These are phyloP conservation scores for Drosophila yakuba DNA, from an alignment of 1,140 invertebrate genomes.

Conservation along the genomic window DNA sequence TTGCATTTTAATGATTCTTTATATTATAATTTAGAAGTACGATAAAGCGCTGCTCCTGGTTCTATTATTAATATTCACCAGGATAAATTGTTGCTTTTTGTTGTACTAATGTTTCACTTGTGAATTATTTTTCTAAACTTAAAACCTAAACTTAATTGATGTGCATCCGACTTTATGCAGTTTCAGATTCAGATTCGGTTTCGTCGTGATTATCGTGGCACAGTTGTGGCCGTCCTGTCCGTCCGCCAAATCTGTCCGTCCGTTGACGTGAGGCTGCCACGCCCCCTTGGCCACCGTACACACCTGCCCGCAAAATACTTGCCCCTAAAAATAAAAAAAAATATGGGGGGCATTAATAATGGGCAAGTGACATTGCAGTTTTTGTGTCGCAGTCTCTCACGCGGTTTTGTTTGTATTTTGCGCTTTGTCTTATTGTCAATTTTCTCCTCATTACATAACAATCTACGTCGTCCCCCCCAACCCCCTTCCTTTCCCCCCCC, in stretches of 20 bases:
- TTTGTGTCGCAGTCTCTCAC: slow-evolving; percentile 52
- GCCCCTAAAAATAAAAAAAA: neutral
- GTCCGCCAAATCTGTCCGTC: slow-evolving; percentile 11
- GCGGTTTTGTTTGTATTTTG: slow-evolving; percentile 55
- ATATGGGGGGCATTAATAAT: slow-evolving; percentile 52
- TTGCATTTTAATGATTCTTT: no score
- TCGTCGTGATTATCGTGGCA: slow-evolving; percentile 27
- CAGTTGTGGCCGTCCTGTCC: slow-evolving; percentile 8
- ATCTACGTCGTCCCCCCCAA: neutral
- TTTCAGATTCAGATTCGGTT: slow-evolving; percentile 4
- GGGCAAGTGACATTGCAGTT: slow-evolving; percentile 70
- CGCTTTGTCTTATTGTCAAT: slow-evolving; percentile 70
- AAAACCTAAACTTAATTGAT: neutral
- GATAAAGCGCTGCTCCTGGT: no score
- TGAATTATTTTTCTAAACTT: neutral
- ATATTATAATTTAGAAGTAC: no score
- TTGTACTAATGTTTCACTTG: no score
- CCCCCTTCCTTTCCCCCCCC: neutral
- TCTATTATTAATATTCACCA: no score
- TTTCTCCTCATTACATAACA: slow-evolving; percentile 74
- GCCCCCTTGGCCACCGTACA: slow-evolving; percentile 3
- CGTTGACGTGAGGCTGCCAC: slow-evolving; percentile 22
- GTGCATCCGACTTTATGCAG: slow-evolving; percentile 8
- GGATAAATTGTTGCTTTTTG: neutral
- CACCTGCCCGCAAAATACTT: neutral